Evolutionary conservation across 2,888 invertebrate genomes (phyloP).

Genomic region (Andrena fulva): DNA sequence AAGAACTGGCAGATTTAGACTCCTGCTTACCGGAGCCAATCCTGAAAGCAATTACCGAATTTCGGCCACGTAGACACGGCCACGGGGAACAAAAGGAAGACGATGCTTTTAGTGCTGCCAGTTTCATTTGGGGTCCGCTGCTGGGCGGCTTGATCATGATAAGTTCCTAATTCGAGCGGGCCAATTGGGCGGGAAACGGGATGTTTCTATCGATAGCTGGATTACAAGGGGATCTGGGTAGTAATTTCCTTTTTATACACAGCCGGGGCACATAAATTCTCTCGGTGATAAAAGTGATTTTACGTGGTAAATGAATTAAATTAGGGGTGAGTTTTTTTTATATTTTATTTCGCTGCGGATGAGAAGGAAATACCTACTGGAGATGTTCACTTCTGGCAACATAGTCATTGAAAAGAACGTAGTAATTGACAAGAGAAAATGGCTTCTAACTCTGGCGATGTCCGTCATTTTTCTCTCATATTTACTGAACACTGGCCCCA

Average conservation of each 20-base stretch:
- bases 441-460: too few relatives aligned
- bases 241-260: neutral
- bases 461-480: neutral
- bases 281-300: too few relatives aligned
- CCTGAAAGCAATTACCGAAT: constrained; percentile 79
- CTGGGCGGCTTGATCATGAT: constrained; percentile 51
- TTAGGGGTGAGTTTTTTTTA: too few relatives aligned
- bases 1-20: constrained; percentile 69
- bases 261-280: neutral
- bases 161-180: constrained; percentile 49
- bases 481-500: neutral
- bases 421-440: too few relatives aligned
- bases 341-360: too few relatives aligned
- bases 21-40: constrained; percentile 73
- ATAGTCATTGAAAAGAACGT: too few relatives aligned
- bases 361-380: too few relatives aligned
- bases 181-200: constrained; percentile 28
- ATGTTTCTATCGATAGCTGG: constrained; percentile 13
- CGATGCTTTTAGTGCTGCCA: constrained; percentile 31
- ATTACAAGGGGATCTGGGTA: constrained; percentile 19
- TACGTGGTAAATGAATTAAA: too few relatives aligned
- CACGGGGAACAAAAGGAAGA: constrained; percentile 53
- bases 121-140: constrained; percentile 51
- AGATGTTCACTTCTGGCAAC: too few relatives aligned
- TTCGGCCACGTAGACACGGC: constrained; percentile 66